These are phyloP conservation scores for Myiozetetes cayanensis DNA, from an alignment of 2,113 vertebrate species.

Conservation along the genomic window DNA sequence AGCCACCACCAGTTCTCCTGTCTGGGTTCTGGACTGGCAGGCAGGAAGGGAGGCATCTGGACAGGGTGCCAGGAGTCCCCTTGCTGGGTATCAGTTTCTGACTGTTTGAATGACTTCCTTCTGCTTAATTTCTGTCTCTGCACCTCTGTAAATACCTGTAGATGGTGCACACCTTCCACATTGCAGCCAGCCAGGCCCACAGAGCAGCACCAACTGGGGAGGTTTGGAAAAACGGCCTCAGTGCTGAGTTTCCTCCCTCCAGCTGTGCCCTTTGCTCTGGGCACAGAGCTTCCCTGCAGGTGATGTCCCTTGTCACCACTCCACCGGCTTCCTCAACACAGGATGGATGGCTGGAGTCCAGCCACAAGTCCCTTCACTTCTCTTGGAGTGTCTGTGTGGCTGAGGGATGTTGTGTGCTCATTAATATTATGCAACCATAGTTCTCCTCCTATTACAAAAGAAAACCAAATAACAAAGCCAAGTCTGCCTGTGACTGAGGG, in stretches of 20 bases:
- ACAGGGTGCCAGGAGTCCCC: neutral
- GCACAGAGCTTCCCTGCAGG: neutral
- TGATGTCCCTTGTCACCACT: neutral
- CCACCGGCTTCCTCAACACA: neutral
- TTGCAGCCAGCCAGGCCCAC: neutral
- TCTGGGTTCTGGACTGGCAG: neutral
- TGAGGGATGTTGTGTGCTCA: neutral
- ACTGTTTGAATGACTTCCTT: neutral
- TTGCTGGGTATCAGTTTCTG: neutral
- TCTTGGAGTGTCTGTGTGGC: neutral
- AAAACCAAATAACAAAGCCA: neutral
- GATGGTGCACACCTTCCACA: neutral
- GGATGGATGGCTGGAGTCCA: neutral
- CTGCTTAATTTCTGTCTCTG: neutral
- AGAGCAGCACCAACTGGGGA: neutral
- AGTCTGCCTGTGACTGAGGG: neutral
- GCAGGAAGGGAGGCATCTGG: neutral
- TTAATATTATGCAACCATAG: neutral
- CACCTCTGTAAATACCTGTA: neutral
- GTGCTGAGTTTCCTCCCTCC: neutral
- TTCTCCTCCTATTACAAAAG: neutral
- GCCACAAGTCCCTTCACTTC: neutral
- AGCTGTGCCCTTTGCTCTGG: neutral
- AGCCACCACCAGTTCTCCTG: neutral
- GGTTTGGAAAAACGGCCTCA: neutral